These are phyloP conservation scores for Neria commutata DNA, from an alignment of 2,888 invertebrate genomes.

Conservation along the genomic window DNA sequence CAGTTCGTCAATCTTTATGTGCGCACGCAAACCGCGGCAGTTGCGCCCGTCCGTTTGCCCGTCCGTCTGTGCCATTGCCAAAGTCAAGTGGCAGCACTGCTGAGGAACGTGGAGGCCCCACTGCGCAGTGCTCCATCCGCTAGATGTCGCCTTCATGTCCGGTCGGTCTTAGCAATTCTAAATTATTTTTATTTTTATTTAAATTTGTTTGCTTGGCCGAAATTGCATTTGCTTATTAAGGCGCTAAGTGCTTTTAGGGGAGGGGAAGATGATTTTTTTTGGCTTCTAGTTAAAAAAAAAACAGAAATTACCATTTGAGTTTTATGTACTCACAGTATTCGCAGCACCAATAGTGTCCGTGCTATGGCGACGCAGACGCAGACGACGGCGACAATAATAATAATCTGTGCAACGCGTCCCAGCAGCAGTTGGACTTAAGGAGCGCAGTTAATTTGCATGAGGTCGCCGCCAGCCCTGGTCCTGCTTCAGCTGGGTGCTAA, in stretches of 20 bases:
- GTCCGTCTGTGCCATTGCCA: too few relatives aligned
- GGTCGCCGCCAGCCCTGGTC: neutral
- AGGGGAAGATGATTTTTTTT: neutral
- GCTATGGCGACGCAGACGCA: too few relatives aligned
- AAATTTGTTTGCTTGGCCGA: constrained; percentile 21
- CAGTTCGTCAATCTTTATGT: constrained; percentile 58
- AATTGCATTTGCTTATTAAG: constrained; percentile 35
- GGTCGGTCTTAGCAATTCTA: too few relatives aligned
- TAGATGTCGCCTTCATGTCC: too few relatives aligned
- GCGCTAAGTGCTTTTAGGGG: constrained; percentile 17
- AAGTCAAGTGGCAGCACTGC: neutral
- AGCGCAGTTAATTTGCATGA: neutral
- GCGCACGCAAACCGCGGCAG: too few relatives aligned
- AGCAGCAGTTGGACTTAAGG: constrained; percentile 2
- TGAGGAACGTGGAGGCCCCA: neutral
- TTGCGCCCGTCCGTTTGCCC: too few relatives aligned
- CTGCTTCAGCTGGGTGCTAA: too few relatives aligned
- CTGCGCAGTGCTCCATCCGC: neutral
- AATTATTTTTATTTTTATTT: constrained; percentile 25
- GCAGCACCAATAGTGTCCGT: too few relatives aligned
- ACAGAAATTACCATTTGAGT: constrained; percentile 21
- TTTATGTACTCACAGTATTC: constrained; percentile 22
- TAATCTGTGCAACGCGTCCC: constrained; percentile 15
- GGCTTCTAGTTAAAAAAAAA: too few relatives aligned
- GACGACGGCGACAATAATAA: constrained; percentile 15